Base-by-base conservation (phyloP, 2,113 vertebrate species). In the Corythornis cristatus region DNA sequence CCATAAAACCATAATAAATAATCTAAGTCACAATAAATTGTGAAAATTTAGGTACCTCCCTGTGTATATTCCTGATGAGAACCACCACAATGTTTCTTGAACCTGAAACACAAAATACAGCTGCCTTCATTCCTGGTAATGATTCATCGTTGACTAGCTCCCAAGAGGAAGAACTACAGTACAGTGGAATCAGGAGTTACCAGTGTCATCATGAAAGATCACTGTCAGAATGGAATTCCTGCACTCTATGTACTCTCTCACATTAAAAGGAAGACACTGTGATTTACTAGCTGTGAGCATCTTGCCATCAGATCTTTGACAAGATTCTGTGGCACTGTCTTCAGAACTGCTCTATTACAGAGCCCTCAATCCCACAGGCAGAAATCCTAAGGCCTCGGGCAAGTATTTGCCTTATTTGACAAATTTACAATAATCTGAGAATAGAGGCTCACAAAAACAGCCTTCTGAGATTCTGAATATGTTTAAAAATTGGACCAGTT, bases 41-140 rank as follows among this genome's bases (percentile, higher is more conserved):
- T 2, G 3, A 29, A 51, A 62, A n/a, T 60, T 67, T 35, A 70
- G 50, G n/a, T 80, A 37, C 19, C 22, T 17, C 50, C 51, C 12
- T 48, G 21, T 60, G 3, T 37, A 54, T 16, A 15, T 40, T 66
- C 42, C 62, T 76, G 46, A 75, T 84, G 14, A 89, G 51, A 84
- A 72, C 25, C 60, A 45, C 40, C 1, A 2, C 67, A 86, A 72
- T 22, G 21, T 25, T 73, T 87, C 33, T 61, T 71, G 51, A 73
- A 72, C 37, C 85, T 77, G 77, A 86, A 92, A 83, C 28, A 12
- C 40, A 64, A 88, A 88, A 73, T 54, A 8, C 43, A 96, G 50
- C 81, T 68, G 75, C 35, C 94, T 92, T 83, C 40, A 64, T 86
- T 94, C 67, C 64, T 88, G 23, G 37, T 85, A 88, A 50, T 95